Base-by-base conservation (phyloP, 2,888 invertebrate genomes). In the Merodon equestris region DNA sequence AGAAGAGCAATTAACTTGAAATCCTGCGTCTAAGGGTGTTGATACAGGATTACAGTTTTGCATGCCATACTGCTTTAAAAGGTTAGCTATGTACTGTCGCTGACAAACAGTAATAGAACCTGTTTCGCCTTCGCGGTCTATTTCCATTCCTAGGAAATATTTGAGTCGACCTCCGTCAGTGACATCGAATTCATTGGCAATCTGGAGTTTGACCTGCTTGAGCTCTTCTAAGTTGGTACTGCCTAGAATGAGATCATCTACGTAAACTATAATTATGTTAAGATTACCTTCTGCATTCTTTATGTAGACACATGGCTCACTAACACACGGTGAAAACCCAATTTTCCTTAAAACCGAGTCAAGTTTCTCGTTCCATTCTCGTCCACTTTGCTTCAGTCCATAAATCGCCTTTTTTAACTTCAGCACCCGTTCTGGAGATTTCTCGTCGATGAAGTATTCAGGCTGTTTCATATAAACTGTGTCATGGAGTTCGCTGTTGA, bases 381-480 rank as follows among this genome's bases (percentile, higher is more conserved):
- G 68, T 1, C 82, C 81, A n/a, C 75, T 68, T 42, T 84, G 84
- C 47, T 82, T 83, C 10, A 85, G 58, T 1, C 83, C 83, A 47
- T 84, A 83, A 2, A 84, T 51, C 0, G 82, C 70, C 50, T 83
- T 84, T 4, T 81, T 64, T 2, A 83, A 63, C 40, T 68, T 82
- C 36, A 83, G 56, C 0, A 83, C 82, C 4, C 60, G 48, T n/a
- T 81, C 67, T 50, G 82, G 82, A 66, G 67, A 13, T 9, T 36
- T 2, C 19, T 40, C 1, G 27, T 74, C 57, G 7, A 40, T 13
- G 17, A 79, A 83, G 4, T 51, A 13, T 17, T 81, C 75, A 0
- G 77, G 82, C 27, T 83, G 83, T 0, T 36, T 36, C 81, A 84
- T 82, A 12, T 58, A 82, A 2, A 82, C 61, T 0, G 18, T 51